Percentiles rank a stretch among this genome's conserved stretches.
These are phyloP conservation scores for Peromyscus maniculatus DNA, from an alignment of 2,113 vertebrate species.

Conservation along the genomic window DNA sequence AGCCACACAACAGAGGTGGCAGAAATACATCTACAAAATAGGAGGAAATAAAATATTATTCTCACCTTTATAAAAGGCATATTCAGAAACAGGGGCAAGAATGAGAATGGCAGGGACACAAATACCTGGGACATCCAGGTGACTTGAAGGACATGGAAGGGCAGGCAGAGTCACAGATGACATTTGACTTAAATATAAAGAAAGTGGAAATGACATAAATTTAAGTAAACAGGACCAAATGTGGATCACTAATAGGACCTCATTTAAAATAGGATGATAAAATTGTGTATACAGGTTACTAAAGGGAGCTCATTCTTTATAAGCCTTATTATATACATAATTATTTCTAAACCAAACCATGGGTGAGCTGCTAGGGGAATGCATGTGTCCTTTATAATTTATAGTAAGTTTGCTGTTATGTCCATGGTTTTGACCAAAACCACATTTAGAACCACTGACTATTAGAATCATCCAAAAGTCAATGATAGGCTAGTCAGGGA, in stretches of 20 bases:
- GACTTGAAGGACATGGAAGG: neutral
- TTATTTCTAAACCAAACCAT: neutral
- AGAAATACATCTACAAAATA: neutral
- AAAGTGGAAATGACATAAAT: slow-evolving; percentile 28
- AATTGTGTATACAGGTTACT: neutral
- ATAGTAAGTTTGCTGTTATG: neutral
- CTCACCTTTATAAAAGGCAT: neutral
- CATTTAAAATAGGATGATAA: neutral
- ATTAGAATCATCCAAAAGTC: neutral
- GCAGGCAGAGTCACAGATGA: neutral
- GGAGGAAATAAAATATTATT: neutral
- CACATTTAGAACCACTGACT: neutral
- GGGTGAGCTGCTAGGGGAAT: neutral
- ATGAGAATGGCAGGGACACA: neutral
- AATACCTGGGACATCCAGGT: neutral
- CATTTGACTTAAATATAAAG: neutral
- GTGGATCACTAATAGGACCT: neutral
- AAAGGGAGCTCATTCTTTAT: neutral
- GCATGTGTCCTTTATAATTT: neutral
- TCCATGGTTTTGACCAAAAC: neutral
- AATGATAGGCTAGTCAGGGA: neutral
- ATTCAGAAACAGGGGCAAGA: neutral
- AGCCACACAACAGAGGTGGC: too few species aligned
- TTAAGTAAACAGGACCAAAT: slow-evolving; percentile 1
- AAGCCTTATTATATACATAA: neutral